A percentile compares a stretch with the other conserved stretches of the same genome.
Conservation (phyloP, 2,797 vertebrate genomes). For the Trematomus bernacchii region DNA sequence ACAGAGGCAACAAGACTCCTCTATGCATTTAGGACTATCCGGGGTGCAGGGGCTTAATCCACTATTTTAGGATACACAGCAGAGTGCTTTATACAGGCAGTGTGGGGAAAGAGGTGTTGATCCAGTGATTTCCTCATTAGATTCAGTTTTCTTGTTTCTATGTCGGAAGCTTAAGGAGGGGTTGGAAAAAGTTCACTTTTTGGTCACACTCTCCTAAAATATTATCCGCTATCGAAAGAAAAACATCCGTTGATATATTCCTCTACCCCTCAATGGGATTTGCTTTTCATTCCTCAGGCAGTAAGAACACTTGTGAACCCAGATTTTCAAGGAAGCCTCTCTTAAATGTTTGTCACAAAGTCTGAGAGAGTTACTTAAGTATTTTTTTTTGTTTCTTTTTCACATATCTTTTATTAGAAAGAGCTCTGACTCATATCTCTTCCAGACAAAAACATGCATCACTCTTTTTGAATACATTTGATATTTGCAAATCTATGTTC, state of each 20-base stretch:
- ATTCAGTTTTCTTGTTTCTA: conserved; percentile 33
- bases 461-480: conserved; percentile 5
- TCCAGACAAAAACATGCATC: conserved; percentile 15
- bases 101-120: conserved; percentile 27
- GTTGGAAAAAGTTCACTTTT: conserved; percentile 25
- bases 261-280: not conserved
- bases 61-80: conserved; percentile 11
- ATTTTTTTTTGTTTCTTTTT: conserved; percentile 15
- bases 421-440: conserved; percentile 13
- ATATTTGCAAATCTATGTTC: conserved; percentile 13
- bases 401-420: conserved; percentile 3
- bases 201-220: conserved; percentile 26
- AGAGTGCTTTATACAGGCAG: conserved; percentile 7
- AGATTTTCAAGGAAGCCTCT: conserved; percentile 26
- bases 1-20: conserved; percentile 16
- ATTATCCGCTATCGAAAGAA: conserved; percentile 13
- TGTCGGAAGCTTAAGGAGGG: conserved; percentile 27
- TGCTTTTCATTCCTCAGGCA: conserved; percentile 39
- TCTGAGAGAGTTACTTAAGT: conserved; percentile 28
- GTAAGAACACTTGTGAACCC: conserved; percentile 16
- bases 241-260: conserved; percentile 30
- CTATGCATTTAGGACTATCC: conserved; percentile 2
- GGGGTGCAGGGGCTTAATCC: conserved; percentile 9
- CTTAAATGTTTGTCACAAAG: conserved; percentile 23
- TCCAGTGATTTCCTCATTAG: conserved; percentile 46